Conservation (phyloP, 1,140 invertebrate species). For the Cydia strobilella region DNA sequence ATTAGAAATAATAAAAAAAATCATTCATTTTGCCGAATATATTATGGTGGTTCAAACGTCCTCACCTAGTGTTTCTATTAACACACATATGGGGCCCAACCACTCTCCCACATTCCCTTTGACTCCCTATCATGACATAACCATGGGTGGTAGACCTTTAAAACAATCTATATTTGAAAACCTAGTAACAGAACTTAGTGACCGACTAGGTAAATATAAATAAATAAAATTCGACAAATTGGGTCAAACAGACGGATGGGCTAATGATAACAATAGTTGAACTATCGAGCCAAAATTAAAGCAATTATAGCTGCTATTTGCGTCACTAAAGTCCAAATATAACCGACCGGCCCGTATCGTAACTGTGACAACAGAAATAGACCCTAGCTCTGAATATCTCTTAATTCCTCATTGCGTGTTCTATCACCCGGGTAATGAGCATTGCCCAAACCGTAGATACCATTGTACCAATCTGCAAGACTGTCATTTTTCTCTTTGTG, state of each 20-base stretch:
- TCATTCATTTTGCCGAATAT: too few relatives aligned
- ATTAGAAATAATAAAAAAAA: too few relatives aligned
- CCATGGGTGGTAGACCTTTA: too few relatives aligned
- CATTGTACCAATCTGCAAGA: not conserved
- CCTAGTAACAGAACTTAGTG: too few relatives aligned
- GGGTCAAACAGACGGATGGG: not conserved
- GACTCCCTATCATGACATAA: too few relatives aligned
- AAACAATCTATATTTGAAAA: too few relatives aligned
- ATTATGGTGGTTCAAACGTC: too few relatives aligned
- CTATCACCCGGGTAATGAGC: constrained; percentile 10
- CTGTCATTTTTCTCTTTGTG: too few relatives aligned
- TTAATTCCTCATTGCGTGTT: constrained; percentile 53
- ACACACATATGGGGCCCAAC: too few relatives aligned
- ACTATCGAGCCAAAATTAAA: constrained; percentile 62
- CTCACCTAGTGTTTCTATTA: too few relatives aligned
- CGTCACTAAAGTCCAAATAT: constrained; percentile 76
- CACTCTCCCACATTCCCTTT: too few relatives aligned
- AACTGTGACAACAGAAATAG: constrained; percentile 74
- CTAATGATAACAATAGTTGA: constrained; percentile 62
- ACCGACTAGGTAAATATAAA: too few relatives aligned
- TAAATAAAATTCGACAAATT: not conserved
- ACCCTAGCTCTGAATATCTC: constrained; percentile 68
- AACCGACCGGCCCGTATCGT: constrained; percentile 54
- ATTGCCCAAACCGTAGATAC: not conserved
- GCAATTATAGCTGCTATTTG: constrained; percentile 66